These are phyloP conservation scores for Megalops atlanticus DNA, from an alignment of 2,113 vertebrate species.

Conservation along the genomic window DNA sequence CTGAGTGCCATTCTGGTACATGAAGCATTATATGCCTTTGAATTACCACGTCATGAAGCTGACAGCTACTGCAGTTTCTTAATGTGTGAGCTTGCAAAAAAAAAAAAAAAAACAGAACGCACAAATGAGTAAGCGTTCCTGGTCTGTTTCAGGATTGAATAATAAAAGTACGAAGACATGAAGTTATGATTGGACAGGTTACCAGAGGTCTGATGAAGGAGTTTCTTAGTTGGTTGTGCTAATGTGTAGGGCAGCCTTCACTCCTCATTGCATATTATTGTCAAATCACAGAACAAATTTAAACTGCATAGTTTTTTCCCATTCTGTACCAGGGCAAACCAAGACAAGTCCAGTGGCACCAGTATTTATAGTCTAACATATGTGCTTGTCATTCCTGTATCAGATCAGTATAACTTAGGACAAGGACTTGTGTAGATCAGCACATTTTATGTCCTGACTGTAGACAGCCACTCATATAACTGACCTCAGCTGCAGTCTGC, in stretches of 20 bases:
- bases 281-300: neutral
- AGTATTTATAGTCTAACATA: neutral
- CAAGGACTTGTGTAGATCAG: neutral
- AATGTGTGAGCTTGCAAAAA: neutral
- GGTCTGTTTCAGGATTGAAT: neutral
- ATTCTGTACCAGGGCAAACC: neutral
- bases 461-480: neutral
- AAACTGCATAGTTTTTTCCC: neutral
- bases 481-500: neutral
- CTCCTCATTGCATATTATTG: neutral
- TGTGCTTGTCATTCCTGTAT: neutral
- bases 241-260: neutral
- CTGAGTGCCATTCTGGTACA: neutral
- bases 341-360: neutral
- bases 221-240: neutral
- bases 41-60: neutral
- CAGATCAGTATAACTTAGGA: neutral
- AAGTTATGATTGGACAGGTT: neutral
- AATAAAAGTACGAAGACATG: neutral
- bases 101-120: neutral
- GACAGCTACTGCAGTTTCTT: neutral
- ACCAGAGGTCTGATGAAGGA: neutral
- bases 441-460: neutral
- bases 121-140: neutral
- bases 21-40: neutral